These are phyloP conservation scores for Neogale vison DNA, from an alignment of 2,113 vertebrate genomes.

Conservation along the genomic window DNA sequence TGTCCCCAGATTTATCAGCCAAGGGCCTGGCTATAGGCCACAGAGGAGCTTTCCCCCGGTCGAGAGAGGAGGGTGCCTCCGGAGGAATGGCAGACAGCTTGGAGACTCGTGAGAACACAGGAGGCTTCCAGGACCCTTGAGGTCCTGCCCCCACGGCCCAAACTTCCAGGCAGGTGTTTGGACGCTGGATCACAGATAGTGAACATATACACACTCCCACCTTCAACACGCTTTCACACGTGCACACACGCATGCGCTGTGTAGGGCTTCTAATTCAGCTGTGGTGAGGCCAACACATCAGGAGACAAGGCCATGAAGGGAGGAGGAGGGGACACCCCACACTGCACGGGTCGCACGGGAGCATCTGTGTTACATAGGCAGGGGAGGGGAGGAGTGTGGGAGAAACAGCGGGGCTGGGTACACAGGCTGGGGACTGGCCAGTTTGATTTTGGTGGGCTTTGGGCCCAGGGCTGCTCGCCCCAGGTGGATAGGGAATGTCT, in stretches of 20 bases:
- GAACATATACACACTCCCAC: neutral
- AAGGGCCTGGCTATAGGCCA: neutral
- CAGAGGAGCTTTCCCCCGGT: too few relatives aligned
- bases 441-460: neutral
- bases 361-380: neutral
- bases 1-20: neutral
- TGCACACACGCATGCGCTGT: neutral
- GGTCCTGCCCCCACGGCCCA: too few relatives aligned
- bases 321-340: too few relatives aligned
- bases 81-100: neutral
- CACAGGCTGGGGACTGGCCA: neutral
- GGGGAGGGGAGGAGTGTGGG: too few relatives aligned
- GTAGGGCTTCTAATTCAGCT: neutral
- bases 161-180: neutral
- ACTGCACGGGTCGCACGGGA: too few relatives aligned
- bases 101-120: neutral
- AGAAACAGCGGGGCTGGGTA: neutral
- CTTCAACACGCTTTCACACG: neutral
- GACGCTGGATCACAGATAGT: neutral
- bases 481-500: neutral
- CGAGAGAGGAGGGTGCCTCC: neutral
- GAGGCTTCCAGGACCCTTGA: too few relatives aligned
- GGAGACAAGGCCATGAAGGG: neutral
- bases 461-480: neutral
- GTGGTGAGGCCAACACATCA: neutral